These are phyloP conservation scores for Chelmon rostratus DNA, from an alignment of 2,797 vertebrate genomes.

Conservation along the genomic window DNA sequence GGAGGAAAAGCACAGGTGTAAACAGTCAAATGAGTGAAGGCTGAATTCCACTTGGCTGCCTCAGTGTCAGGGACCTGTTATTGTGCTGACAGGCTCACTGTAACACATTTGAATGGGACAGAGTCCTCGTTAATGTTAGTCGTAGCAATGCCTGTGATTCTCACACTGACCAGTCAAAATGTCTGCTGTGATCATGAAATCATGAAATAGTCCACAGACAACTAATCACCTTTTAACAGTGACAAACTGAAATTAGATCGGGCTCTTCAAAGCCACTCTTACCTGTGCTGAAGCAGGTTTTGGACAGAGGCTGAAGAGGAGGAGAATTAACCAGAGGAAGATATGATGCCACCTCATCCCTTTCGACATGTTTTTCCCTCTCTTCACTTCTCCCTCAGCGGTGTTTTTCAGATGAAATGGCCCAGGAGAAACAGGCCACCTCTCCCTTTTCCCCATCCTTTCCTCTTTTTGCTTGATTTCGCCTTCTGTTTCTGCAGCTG, in stretches of 20 bases:
- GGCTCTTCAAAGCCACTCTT: constrained; percentile 38
- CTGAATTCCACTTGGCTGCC: not conserved
- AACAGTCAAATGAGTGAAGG: not conserved
- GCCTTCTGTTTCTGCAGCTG: constrained; percentile 15
- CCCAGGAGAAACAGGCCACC: not conserved
- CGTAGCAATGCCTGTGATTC: not conserved
- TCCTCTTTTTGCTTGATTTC: constrained; percentile 22
- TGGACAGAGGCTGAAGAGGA: constrained; percentile 67
- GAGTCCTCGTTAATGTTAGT: not conserved
- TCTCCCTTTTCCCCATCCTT: constrained; percentile 15
- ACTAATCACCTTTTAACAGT: not conserved
- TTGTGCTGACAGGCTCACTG: too few species aligned
- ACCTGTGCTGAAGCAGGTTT: constrained; percentile 77
- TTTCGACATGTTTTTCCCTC: constrained; percentile 15
- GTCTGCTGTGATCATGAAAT: constrained; percentile 4
- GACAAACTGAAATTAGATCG: not conserved
- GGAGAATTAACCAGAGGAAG: constrained; percentile 57
- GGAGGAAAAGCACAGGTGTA: not conserved
- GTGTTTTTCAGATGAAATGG: constrained; percentile 21
- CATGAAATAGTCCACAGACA: not conserved
- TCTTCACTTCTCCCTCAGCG: constrained; percentile 23
- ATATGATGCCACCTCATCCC: constrained; percentile 33
- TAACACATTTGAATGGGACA: not conserved
- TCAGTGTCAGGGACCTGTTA: not conserved
- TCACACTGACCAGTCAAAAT: not conserved